phyloP scores from a whole-genome alignment of 2,888 invertebrate genomes.

The Nemapogon koenigi region DNA sequence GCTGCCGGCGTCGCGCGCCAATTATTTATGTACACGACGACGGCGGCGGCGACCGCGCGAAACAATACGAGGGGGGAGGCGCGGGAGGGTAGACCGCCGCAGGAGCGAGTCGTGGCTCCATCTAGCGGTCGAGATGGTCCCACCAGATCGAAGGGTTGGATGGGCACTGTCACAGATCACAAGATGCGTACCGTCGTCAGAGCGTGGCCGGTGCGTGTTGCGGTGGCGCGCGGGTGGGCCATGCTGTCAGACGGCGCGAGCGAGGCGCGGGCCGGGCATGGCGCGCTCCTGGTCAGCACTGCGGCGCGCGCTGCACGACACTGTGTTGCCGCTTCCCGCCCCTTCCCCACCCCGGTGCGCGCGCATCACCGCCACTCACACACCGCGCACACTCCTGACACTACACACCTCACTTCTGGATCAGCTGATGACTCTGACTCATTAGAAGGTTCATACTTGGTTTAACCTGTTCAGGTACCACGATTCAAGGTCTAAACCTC shows the following conservation, averaged over 20 bases:
- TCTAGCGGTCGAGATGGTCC: conserved; percentile 58
- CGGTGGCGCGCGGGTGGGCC: conserved; percentile 61
- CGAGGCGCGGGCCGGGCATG: conserved; percentile 64
- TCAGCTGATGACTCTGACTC: no score
- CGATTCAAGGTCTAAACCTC: no score
- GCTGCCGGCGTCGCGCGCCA: conserved; percentile 46
- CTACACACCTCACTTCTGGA: no score
- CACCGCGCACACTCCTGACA: conserved; percentile 18
- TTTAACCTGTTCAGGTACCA: no score
- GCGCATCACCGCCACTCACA: conserved; percentile 16
- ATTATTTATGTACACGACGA: conserved; percentile 54
- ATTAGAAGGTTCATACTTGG: no score
- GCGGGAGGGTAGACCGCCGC: conserved; percentile 57
- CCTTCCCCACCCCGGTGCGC: conserved; percentile 17
- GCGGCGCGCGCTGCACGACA: conserved; percentile 62
- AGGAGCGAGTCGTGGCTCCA: conserved; percentile 61
- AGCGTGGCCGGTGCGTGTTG: conserved; percentile 60
- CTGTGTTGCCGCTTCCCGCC: conserved; percentile 49
- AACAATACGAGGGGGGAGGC: conserved; percentile 35
- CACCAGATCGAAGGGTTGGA: conserved; percentile 29
- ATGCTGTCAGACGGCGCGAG: conserved; percentile 64
- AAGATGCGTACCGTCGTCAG: conserved; percentile 60
- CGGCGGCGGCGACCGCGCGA: conserved; percentile 55
- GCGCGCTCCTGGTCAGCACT: conserved; percentile 62
- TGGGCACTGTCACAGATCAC: conserved; percentile 44